Evolutionary conservation across 2,113 vertebrate genomes (phyloP), one percentile per base, ranked within the genome.

Genomic region (Sardina pilchardus): DNA sequence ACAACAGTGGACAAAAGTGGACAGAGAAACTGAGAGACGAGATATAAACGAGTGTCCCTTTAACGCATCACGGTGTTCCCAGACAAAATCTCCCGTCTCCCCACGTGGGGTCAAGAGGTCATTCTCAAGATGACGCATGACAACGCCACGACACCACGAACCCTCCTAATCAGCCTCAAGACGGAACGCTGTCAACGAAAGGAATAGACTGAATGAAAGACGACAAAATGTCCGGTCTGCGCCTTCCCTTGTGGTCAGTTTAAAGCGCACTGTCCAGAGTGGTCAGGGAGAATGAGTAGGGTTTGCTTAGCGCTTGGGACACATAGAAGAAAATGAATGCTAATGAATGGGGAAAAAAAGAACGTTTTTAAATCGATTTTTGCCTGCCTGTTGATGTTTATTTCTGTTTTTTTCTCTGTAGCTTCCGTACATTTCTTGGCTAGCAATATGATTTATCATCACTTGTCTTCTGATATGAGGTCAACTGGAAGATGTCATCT

Each of bases 311-410:
- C 4, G 6, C 34, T 36, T 78, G 10, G 71, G 16, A 78, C 34
- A 16, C 71, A 16, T 78, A 78, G 71, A 78, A 5, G 71, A 78
- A 78, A 78, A 78, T 17, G 10, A 78, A 36, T 78, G 71, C 71
- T 14, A 36, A 78, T 78, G 71, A 36, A 78, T 78, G 71, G 36
- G 16, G 12, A 26, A 71, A 71, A 9, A 26, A 26, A 71, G 26
- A 36, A 78, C 24, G 30, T 78, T 78, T 78, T 36, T 17, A 78
- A 78, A 16, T 16, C 30, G 14, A 34, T 87, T 59, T 59, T 87
- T 21, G 84, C 56, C 21, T 30, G 53, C 50, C 39, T n/a, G 71
- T 26, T 71, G 63, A 71, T 71, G n/a, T 71, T 78, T 16, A 5
- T 78, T 78, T 78, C 26, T 10, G 36, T 78, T 34, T 78, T 34